Evolutionary conservation across 1,140 invertebrate genomes (phyloP), one percentile per base, ranked within the genome.

Genomic region (Phortica variegata): DNA sequence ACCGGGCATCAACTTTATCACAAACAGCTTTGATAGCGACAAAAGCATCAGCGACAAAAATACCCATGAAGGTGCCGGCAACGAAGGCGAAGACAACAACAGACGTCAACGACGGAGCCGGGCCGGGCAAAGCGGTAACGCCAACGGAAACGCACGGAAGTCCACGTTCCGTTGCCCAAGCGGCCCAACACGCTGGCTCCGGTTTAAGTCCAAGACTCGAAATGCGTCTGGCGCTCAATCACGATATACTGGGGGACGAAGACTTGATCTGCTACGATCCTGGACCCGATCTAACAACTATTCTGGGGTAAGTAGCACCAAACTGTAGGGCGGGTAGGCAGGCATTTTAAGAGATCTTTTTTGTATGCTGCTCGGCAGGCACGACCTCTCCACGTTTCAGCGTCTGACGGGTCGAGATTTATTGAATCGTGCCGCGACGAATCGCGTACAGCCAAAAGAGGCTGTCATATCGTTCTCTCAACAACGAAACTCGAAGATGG

Each of bases 201-300:
- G 69, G 69, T 32, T 60, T 83, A 77, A 82, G 78, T 66, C 82
- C 82, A 58, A 80, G 79, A 45, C 79, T 82, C 66, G 82, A 83
- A 77, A 83, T 83, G 82, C 77, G 82, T 16, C 76, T 83, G 60
- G 82, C 81, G 3, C 75, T 83, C 73, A 76, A 76, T 43, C 69
- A 76, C 73, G 74, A 76, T 56, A 76, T 76, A 26, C 57, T 76
- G 47, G 74, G 74, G 56, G 74, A 76, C 74, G 74, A 76, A 71
- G 74, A 76, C 60, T 76, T 76, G 60, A 76, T 76, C 43, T 69
- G 65, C 47, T 76, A 76, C 71, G 66, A 74, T 63, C 74, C 74
- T 76, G 74, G 74, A 58, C 74, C 74, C 37, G 73, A 76, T 69
- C 69, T 76, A 61, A 73, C 71, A 63, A 70, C 71, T 62, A 76